These are phyloP conservation scores for Myotis lucifugus DNA, from an alignment of 2,113 vertebrate species.

Conservation along the genomic window DNA sequence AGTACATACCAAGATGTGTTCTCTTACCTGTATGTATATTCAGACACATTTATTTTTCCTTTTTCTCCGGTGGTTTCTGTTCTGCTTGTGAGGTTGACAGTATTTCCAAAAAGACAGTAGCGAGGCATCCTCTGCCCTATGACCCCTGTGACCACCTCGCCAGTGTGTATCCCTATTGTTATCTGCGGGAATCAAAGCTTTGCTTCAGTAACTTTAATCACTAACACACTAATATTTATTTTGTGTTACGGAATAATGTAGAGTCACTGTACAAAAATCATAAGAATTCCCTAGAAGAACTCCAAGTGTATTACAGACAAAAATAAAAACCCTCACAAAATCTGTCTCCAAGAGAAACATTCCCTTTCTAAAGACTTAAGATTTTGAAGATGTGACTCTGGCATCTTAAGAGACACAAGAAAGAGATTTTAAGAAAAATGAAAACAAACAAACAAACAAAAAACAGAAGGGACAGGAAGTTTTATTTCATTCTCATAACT, in stretches of 20 bases:
- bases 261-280: background rate
- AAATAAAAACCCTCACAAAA: background rate
- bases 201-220: background rate
- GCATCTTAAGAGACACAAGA: background rate
- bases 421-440: background rate
- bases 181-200: slow-evolving; percentile 86
- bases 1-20: background rate
- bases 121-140: slow-evolving; percentile 99
- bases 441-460: no score
- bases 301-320: background rate
- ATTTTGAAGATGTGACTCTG: background rate
- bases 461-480: background rate
- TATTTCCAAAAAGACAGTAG: slow-evolving; percentile 98
- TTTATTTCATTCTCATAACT: background rate
- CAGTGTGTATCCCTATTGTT: slow-evolving; percentile 98
- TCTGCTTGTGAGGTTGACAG: slow-evolving; percentile 98
- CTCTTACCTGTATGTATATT: slow-evolving; percentile 95
- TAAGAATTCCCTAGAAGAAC: background rate
- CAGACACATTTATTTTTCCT: slow-evolving; percentile 96
- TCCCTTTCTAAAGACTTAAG: background rate
- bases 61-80: slow-evolving; percentile 99
- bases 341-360: background rate
- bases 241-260: background rate
- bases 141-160: slow-evolving; percentile 98
- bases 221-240: background rate